Base-by-base conservation (phyloP, 2,888 invertebrate genomes). In the Ethmia dodecea region DNA sequence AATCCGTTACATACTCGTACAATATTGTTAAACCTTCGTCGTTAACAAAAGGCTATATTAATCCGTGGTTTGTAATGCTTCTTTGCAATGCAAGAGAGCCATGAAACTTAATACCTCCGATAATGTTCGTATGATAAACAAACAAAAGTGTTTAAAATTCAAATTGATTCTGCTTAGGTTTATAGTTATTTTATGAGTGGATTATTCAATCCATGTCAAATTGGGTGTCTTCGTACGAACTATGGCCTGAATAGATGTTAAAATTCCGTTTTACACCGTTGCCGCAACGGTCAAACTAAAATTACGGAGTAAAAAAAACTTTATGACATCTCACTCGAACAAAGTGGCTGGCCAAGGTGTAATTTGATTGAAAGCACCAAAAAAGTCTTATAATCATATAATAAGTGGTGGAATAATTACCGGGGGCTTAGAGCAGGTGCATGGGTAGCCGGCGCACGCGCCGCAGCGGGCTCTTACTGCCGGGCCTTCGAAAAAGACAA, bases 311-410 rank as follows among this genome's bases (percentile, higher is more conserved):
- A 61, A 67, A 76, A 79, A 79, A 78, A 74, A 62, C 47, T 78
- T 79, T 81, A 83, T 79, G 84, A 86, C 84, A 84, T 84, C 84
- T 86, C 73, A 84, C 77, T 86, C 73, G 45, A 67, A 68, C 73
- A 63, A 78, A 80, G 74, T 77, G 72, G 68, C 66, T 67, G 50
- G 60, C 71, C 73, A 84, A 84, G 83, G 86, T 86, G 86, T 84
- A 86, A 86, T 86, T 86, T 83, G 84, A 84, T 84, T 84, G 86
- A 86, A 83, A 84, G 86, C 80, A 80, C 81, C 80, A 84, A 86
- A 86, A 86, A 84, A 83, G 71, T 80, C 71, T 73, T 75, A 81
- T 84, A 80, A 84, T 84, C 78, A 80, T 80, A 78, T 81, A 79
- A 84, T 83, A 80, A 83, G 81, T 79, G 79, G 79, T 72, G 69